phyloP scores from a whole-genome alignment of 64 coral and sea anemone species.

The Porites australiensis region DNA sequence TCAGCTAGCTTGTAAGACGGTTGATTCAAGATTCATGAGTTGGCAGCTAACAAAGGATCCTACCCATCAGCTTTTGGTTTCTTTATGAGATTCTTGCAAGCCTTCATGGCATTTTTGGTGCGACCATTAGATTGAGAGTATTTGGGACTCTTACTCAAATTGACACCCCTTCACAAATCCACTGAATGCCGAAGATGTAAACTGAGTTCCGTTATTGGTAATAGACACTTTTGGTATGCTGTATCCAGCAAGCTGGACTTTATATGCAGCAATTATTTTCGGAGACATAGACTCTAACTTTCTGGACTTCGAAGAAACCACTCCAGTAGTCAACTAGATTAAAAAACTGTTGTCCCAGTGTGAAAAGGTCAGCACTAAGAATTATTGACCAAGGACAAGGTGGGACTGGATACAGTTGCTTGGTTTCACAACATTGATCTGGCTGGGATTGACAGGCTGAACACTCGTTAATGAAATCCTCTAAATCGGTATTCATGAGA shows the following conservation, averaged over 20 bases:
- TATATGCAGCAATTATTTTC: conserved; percentile 34
- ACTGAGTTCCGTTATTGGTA: conserved; percentile 42
- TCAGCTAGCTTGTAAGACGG: no score
- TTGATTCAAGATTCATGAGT: no score
- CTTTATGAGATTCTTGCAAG: conserved; percentile 27
- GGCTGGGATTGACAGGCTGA: conserved; percentile 22
- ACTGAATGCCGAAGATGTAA: conserved; percentile 6
- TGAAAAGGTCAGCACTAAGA: conserved; percentile 35
- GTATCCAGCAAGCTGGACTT: conserved; percentile 59
- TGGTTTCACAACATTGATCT: conserved; percentile 5
- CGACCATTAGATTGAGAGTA: conserved; percentile 63
- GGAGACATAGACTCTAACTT: conserved; percentile 20
- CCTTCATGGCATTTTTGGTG: conserved; percentile 58
- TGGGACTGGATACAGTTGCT: conserved; percentile 1
- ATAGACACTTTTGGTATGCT: conserved; percentile 44
- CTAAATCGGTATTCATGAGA: conserved; percentile 39
- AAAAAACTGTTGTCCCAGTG: conserved; percentile 38
- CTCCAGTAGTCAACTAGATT: conserved; percentile 55
- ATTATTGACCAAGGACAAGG: conserved; percentile 29
- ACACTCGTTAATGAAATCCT: conserved; percentile 45
- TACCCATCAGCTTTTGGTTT: conserved; percentile 55
- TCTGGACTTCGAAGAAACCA: conserved; percentile 69
- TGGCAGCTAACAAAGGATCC: conserved; percentile 26
- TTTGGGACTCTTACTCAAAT: conserved; percentile 38
- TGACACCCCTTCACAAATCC: conserved; percentile 43